Evolutionary conservation across 2,888 invertebrate genomes (phyloP).

Genomic region (Drosophila ustulata): DNA sequence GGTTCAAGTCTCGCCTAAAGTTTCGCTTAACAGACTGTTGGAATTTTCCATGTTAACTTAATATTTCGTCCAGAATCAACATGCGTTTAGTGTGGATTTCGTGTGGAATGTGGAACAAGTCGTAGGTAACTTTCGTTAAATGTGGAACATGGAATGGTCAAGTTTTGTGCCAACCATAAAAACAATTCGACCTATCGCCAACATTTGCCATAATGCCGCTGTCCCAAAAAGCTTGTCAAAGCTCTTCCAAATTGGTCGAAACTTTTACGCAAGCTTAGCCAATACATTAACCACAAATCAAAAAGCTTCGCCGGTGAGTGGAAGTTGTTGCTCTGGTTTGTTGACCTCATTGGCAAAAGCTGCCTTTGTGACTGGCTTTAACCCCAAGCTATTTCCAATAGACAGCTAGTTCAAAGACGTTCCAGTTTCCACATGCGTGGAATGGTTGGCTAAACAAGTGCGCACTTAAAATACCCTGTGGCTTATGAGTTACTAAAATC

Average conservation of each 20-base stretch:
- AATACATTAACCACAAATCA: not conserved
- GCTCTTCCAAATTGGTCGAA: constrained; percentile 37
- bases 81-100: not conserved
- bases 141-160: constrained; percentile 31
- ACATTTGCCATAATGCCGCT: constrained; percentile 1
- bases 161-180: constrained; percentile 13
- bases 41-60: not conserved
- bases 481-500: too few relatives aligned
- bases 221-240: constrained; percentile 45
- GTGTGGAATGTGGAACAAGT: constrained; percentile 35
- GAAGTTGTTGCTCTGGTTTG: constrained; percentile 39
- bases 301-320: not conserved
- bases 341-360: constrained; percentile 40
- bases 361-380: constrained; percentile 16
- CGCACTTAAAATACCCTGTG: not conserved
- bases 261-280: not conserved
- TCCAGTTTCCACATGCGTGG: constrained; percentile 10
- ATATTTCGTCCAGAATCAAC: not conserved
- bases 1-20: not conserved
- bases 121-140: constrained; percentile 10
- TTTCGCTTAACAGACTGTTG: not conserved
- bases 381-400: constrained; percentile 30
- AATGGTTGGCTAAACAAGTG: not conserved
- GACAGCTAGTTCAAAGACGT: constrained; percentile 22
- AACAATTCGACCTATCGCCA: not conserved